phyloP scores from a whole-genome alignment of 2,797 vertebrate species.

The Ispidina picta region DNA sequence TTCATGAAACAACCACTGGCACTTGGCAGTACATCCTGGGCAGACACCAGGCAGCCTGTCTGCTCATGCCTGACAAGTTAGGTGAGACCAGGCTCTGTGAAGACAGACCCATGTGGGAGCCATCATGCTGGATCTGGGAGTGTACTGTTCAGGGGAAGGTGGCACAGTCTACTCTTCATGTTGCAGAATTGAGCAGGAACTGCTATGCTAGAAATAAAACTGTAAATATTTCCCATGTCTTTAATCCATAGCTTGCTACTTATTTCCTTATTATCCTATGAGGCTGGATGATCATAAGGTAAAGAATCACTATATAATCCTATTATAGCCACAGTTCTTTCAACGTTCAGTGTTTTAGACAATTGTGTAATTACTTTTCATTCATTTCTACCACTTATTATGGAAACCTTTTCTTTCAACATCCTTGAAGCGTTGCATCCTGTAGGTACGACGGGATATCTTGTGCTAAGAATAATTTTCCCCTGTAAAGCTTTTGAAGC shows the following conservation, averaged over 20 bases:
- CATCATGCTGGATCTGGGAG: neutral
- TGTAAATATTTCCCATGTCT: neutral
- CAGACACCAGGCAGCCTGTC: neutral
- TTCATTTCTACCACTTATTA: conserved; percentile 32
- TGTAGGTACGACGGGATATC: conserved; percentile 41
- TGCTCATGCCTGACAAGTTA: neutral
- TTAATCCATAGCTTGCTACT: conserved; percentile 4
- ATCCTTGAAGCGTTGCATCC: conserved; percentile 21
- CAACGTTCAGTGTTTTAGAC: conserved; percentile 22
- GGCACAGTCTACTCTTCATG: neutral
- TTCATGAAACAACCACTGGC: neutral
- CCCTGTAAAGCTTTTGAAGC: conserved; percentile 56
- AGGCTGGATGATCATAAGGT: conserved; percentile 1
- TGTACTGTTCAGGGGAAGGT: neutral
- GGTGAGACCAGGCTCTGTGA: neutral
- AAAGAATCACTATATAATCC: conserved; percentile 26
- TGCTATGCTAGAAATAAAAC: neutral
- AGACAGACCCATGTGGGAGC: neutral
- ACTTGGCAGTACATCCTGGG: neutral
- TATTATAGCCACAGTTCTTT: conserved; percentile 38
- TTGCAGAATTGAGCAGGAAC: neutral
- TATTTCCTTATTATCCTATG: conserved; percentile 20
- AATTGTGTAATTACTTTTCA: conserved; percentile 54
- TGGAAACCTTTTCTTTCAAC: conserved; percentile 47
- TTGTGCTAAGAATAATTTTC: conserved; percentile 54